Base-by-base conservation (phyloP, 2,888 invertebrate species). In the Leptopterna dolabrata region DNA sequence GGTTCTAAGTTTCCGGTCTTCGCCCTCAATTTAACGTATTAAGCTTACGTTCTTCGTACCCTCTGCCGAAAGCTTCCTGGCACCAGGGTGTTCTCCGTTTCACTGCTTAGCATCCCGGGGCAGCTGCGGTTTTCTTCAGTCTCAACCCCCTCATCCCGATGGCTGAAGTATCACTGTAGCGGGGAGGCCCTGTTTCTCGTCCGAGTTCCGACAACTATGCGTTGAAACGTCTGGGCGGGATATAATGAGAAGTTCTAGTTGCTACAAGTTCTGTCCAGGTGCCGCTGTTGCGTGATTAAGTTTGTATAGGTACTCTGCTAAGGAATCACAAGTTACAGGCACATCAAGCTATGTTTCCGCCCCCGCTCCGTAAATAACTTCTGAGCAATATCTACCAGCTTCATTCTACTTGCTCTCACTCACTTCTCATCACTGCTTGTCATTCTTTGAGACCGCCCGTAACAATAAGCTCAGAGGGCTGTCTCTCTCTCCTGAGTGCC, bases 1-100 rank as follows among this genome's bases (percentile, higher is more conserved):
- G 83, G 83, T 83, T 83, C 83, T 24, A 70, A 83, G 83, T 83
- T 83, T 70, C 63, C 36, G 43, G 43, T 41, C 63, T 63, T 36
- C 70, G 63, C 83, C 70, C 83, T 70, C 83, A 83, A 83, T 83
- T 83, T 83, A 83, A 83, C 83, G 70, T 83, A 83, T 83, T 70
- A 70, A 63, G 70, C 83, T 78, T 78, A 45, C 43, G 63, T 63
- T 63, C 19, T 27, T 14, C 76, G n/a, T 29, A 29, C 9, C 76
- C 36, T 16, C 76, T 13, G 2, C 16, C 30, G 29, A 30, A 71
- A 6, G n/a, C 7, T 30, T n/a, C 36, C 7, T 36, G 4, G 7
- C 2, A 36, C 36, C 36, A 2, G 7, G 73, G 16, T 14, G 63
- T 24, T 63, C 63, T 63, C 63, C 24, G 63, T 73, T 36, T 19